Evolutionary conservation across 2,888 invertebrate genomes (phyloP), one percentile per base, ranked within the genome.

Genomic region (Scaptomyza cyrtandrae): DNA sequence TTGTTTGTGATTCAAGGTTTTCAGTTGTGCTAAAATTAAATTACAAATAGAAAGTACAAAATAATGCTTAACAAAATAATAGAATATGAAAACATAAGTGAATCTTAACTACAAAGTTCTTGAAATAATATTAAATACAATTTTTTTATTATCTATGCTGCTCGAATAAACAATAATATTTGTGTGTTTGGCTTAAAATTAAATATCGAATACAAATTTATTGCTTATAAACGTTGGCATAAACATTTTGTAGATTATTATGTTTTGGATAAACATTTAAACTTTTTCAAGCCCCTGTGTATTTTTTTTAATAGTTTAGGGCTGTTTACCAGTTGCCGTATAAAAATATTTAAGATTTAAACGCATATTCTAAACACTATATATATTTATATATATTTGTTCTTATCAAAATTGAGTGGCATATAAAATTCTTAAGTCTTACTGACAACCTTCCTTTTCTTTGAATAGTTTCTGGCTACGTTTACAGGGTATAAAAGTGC

Each of bases 1-100:
- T 67, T 56, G 66, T 57, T 31, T 52, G 57, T 53, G 59, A 44
- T 50, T 66, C 62, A 85, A 87, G 71, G 71, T 75, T 71, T 48
- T 50, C 45, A 50, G 46, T 49, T 44, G 59, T 41, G 53, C 49
- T 39, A n/a, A 58, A 52, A 43, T 39, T 55, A 6, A 35, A 53
- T 59, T 50, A 16, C 39, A 50, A 10, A 56, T 13, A 33, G 5
- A 52, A 41, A 54, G 4, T 10, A 33, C 35, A 45, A 27, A 29
- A 13, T 14, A 3, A 10, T 14, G 27, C 4, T 27, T 5, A n/a
- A 4, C 3, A 6, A 39, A 31, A 9, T 19, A n/a, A 19, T 9
- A 19, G 7, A 14, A 11, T 13, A 48, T 48, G 14, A 1, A 14
- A 11, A 29, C 11, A 61, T 10, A 16, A 19, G 31, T 16, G 13